These are phyloP conservation scores for Pseudonaja textilis DNA, from an alignment of 2,113 vertebrate genomes.

Conservation along the genomic window DNA sequence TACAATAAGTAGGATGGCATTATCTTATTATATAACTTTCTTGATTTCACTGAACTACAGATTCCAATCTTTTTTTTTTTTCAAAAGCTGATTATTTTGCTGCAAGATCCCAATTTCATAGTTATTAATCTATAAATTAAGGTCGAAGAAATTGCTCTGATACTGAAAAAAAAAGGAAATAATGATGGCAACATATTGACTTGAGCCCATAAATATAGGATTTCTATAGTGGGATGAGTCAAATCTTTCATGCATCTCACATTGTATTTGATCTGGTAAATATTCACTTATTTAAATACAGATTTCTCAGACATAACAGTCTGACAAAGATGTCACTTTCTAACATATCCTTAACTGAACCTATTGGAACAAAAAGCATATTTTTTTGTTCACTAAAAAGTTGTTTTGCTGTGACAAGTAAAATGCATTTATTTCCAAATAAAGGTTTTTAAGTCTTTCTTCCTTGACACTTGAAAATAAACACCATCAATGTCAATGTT, in stretches of 20 bases:
- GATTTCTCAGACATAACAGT: constrained; percentile 1
- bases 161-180: constrained; percentile 15
- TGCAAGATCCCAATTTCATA: background rate
- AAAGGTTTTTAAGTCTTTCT: background rate
- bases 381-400: background rate
- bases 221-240: constrained; percentile 19
- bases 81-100: background rate
- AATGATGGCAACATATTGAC: background rate
- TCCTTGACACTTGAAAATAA: background rate
- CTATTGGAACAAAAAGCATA: background rate
- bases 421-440: background rate
- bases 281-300: background rate
- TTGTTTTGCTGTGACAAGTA: background rate
- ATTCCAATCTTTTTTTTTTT: background rate
- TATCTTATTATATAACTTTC: background rate
- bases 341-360: background rate
- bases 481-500: background rate
- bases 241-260: constrained; percentile 12
- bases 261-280: background rate
- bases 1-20: background rate
- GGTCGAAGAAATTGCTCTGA: background rate
- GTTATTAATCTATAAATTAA: constrained; percentile 11
- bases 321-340: constrained; percentile 14
- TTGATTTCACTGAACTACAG: background rate
- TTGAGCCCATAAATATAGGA: background rate